Percentiles rank a stretch among this genome's conserved stretches.
Evolutionary conservation across 2,797 vertebrate genomes (phyloP).

Genomic region (Galagoides demidoff): DNA sequence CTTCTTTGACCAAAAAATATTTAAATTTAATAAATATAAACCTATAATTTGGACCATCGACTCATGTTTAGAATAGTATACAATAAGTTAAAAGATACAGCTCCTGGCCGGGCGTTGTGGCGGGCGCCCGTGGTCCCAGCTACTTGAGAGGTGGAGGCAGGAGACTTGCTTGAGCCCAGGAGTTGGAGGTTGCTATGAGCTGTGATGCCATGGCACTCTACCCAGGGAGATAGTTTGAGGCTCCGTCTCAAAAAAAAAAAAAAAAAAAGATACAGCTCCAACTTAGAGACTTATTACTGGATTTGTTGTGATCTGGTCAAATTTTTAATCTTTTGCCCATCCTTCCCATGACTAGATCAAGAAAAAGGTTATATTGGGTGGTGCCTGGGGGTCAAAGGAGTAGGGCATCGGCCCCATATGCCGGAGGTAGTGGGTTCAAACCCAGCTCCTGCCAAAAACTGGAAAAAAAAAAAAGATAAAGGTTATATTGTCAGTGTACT

Average conservation of each 20-base stretch:
- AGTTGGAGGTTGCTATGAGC: no score
- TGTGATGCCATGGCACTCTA: no score
- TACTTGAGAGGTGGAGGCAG: no score
- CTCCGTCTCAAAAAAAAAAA: no score
- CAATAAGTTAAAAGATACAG: not conserved
- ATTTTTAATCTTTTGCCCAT: conserved; percentile 7
- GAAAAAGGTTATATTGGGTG: not conserved
- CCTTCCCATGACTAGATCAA: conserved; percentile 30
- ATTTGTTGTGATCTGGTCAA: conserved; percentile 10
- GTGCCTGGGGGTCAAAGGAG: no score
- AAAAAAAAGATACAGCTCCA: not conserved
- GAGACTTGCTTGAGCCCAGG: no score
- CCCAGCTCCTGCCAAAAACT: no score
- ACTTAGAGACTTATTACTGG: conserved; percentile 17
- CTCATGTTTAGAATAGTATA: not conserved
- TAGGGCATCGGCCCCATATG: no score
- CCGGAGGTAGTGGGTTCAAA: no score
- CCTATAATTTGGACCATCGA: not conserved
- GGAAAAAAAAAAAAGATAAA: conserved; percentile 50
- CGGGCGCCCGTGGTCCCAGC: no score
- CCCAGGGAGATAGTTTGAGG: no score
- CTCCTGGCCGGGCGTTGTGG: no score
- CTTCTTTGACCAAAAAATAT: not conserved
- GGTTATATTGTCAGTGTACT: not conserved
- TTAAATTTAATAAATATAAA: not conserved